Conservation (phyloP, 2,797 vertebrate genomes). For the Octomys mimax region DNA sequence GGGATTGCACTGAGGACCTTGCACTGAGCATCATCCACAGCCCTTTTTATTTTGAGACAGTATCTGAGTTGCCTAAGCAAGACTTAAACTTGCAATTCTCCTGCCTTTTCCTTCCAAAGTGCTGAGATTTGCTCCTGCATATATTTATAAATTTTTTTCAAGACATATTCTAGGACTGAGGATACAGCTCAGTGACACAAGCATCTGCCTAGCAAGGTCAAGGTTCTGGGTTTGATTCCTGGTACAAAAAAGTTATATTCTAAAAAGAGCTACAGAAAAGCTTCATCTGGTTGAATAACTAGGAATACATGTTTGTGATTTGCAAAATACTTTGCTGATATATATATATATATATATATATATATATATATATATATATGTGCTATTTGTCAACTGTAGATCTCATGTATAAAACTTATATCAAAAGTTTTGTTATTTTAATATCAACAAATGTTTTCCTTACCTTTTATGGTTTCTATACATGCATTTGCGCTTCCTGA, state of each 20-base stretch:
- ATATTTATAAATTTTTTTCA: background rate
- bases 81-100: background rate
- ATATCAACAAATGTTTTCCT: background rate
- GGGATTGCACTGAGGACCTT: background rate
- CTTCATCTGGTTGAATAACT: background rate
- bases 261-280: background rate
- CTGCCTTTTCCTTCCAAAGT: background rate
- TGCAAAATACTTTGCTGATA: background rate
- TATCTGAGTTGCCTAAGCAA: background rate
- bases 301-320: background rate
- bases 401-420: background rate
- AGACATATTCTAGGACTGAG: background rate
- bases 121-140: background rate
- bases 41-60: background rate
- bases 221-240: no score
- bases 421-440: background rate
- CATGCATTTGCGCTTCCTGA: background rate
- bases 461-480: background rate
- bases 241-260: background rate
- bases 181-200: no score
- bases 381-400: background rate
- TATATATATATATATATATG: background rate
- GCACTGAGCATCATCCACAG: background rate
- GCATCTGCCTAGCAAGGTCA: no score
- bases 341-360: background rate